Evolutionary conservation across 2,797 vertebrate species (phyloP).

Genomic region (Rhinichthys osculus): DNA sequence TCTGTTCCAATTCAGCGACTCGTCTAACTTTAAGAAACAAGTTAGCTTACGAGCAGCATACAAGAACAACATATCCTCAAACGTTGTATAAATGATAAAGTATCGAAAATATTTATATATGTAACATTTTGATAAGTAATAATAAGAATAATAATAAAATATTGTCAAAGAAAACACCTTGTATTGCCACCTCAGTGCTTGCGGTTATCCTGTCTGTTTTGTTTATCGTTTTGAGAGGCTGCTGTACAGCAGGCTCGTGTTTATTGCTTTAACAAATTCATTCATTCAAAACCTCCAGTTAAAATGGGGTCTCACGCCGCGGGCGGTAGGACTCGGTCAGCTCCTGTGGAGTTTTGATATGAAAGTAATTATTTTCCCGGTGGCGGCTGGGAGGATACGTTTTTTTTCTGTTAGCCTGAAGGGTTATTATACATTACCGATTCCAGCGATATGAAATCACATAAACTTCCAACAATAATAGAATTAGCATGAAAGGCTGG

Average conservation of each 20-base stretch:
- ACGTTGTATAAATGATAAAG: constrained; percentile 86
- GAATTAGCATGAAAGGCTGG: constrained; percentile 98
- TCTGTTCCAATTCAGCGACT: constrained; percentile 62
- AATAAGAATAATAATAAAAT: constrained; percentile 83
- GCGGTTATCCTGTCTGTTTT: constrained; percentile 49
- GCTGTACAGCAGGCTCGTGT: constrained; percentile 74
- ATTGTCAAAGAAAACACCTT: constrained; percentile 51
- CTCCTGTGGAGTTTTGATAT: constrained; percentile 99
- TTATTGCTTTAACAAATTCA: constrained; percentile 99
- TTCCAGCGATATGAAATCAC: constrained; percentile 94
- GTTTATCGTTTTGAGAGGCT: constrained; percentile 52
- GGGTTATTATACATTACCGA: constrained; percentile 94
- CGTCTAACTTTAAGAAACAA: constrained; percentile 43
- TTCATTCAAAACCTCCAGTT: constrained; percentile 86
- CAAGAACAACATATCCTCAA: constrained; percentile 81
- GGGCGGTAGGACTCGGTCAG: constrained; percentile 91
- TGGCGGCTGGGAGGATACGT: constrained; percentile 88
- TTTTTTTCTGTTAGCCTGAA: constrained; percentile 78
- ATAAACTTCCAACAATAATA: constrained; percentile 96
- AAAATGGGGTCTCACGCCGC: constrained; percentile 90
- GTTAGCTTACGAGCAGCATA: constrained; percentile 57
- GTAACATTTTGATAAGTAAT: constrained; percentile 99
- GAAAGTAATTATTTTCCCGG: constrained; percentile 99
- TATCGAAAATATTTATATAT: constrained; percentile 99
- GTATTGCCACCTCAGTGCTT: constrained; percentile 20